phyloP scores from a whole-genome alignment of 2,797 vertebrate species.

The Catostomus latipinnis region DNA sequence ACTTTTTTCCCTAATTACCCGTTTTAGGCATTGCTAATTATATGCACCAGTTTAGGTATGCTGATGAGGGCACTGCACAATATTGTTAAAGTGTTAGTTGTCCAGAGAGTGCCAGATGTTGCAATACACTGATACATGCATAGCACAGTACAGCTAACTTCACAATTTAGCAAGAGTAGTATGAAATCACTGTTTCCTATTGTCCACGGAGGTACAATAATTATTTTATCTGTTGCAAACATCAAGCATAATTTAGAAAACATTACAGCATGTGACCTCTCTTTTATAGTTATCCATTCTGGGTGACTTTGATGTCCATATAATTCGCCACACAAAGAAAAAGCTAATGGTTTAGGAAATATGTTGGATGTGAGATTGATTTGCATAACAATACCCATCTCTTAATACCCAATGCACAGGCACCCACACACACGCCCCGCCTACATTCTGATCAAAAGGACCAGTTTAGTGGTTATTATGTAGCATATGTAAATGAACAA shows the following conservation, averaged over 20 bases:
- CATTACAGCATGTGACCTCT: conserved; percentile 11
- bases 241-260: background rate
- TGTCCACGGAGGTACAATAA: background rate
- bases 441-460: conserved; percentile 55
- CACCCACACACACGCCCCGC: conserved; percentile 39
- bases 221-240: conserved; percentile 11
- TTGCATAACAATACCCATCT: conserved; percentile 62
- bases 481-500: conserved; percentile 60
- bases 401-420: conserved; percentile 38
- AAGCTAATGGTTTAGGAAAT: conserved; percentile 28
- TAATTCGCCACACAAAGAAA: conserved; percentile 27
- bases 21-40: background rate
- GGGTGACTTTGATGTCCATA: conserved; percentile 48
- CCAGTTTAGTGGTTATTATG: conserved; percentile 63
- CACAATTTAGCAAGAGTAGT: background rate
- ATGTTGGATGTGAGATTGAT: conserved; percentile 46
- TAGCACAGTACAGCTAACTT: background rate
- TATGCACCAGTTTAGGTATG: background rate
- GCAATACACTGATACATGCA: background rate
- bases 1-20: background rate
- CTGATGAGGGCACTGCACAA: background rate
- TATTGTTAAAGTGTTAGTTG: background rate
- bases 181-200: background rate
- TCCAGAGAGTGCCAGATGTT: background rate
- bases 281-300: conserved; percentile 2